Percentiles rank a stretch among this genome's conserved stretches.
These are phyloP conservation scores for Orussus abietinus DNA, from an alignment of 1,140 invertebrate genomes.

Conservation along the genomic window DNA sequence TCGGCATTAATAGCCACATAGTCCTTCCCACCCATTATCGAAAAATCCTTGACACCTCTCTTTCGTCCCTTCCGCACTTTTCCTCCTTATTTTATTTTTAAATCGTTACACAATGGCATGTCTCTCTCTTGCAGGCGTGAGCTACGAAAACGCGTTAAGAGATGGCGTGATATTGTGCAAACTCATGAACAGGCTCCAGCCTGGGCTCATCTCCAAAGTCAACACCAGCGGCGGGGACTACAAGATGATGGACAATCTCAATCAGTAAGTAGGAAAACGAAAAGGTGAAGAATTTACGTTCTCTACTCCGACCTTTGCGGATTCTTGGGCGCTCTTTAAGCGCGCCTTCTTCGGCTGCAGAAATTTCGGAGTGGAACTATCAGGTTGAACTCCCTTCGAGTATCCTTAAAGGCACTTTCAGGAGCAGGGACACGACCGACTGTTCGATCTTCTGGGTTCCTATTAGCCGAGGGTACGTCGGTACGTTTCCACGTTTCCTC, in stretches of 20 bases:
- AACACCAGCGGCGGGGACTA: conserved; percentile 85
- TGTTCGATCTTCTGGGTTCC: no score
- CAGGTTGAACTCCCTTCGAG: no score
- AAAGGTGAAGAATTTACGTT: neutral
- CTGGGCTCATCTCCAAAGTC: conserved; percentile 81
- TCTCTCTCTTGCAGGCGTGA: conserved; percentile 41
- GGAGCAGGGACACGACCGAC: no score
- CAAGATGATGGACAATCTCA: conserved; percentile 93
- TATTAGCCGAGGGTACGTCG: no score
- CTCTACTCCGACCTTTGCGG: neutral
- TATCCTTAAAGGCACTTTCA: no score
- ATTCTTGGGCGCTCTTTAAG: neutral
- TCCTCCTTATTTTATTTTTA: no score
- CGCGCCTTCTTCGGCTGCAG: neutral
- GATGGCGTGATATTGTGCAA: conserved; percentile 80
- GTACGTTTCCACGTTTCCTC: no score
- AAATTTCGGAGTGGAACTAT: no score
- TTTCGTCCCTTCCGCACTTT: no score
- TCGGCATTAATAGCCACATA: no score
- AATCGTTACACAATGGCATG: conserved; percentile 4
- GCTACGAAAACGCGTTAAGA: conserved; percentile 75
- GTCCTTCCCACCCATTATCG: no score
- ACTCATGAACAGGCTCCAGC: conserved; percentile 82
- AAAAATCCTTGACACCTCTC: no score
- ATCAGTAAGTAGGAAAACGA: conserved; percentile 62